A percentile compares a stretch with the other conserved stretches of the same genome.
Evolutionary conservation across 2,113 vertebrate species (phyloP).

Genomic region (Probosciger aterrimus): DNA sequence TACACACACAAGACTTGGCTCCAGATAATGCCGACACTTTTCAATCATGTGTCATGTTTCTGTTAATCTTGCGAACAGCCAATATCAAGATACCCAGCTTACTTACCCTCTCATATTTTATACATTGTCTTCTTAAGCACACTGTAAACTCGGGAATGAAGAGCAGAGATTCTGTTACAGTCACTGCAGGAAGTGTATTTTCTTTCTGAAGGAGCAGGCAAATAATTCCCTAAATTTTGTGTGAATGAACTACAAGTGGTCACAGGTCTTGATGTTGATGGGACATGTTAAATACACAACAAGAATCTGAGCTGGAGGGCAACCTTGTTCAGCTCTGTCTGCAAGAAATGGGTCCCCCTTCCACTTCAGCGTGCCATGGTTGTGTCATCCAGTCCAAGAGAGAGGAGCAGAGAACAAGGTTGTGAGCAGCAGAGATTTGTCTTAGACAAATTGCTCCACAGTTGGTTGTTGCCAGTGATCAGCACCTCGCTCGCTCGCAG

Average conservation of each 20-base stretch:
- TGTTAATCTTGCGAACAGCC: neutral
- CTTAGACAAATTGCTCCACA: neutral
- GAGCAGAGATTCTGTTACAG: neutral
- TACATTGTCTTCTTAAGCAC: neutral
- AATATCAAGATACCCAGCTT: neutral
- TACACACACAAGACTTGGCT: neutral
- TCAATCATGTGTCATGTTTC: neutral
- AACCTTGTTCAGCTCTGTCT: neutral
- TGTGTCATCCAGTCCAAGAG: neutral
- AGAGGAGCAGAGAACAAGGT: neutral
- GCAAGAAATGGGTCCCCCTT: neutral
- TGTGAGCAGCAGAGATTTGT: neutral
- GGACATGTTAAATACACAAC: neutral
- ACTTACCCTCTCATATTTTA: neutral
- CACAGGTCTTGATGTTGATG: neutral
- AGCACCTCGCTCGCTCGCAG: neutral
- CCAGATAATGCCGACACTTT: neutral
- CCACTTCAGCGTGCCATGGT: neutral
- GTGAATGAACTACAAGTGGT: neutral
- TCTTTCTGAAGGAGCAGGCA: neutral
- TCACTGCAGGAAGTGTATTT: neutral
- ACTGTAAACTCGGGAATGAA: neutral
- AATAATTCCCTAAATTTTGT: neutral
- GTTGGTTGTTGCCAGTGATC: neutral
- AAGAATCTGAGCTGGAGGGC: neutral